A percentile compares a stretch with the other conserved stretches of the same genome.
phyloP scores from a whole-genome alignment of 2,888 invertebrate genomes.

The Chouioia cunea region DNA sequence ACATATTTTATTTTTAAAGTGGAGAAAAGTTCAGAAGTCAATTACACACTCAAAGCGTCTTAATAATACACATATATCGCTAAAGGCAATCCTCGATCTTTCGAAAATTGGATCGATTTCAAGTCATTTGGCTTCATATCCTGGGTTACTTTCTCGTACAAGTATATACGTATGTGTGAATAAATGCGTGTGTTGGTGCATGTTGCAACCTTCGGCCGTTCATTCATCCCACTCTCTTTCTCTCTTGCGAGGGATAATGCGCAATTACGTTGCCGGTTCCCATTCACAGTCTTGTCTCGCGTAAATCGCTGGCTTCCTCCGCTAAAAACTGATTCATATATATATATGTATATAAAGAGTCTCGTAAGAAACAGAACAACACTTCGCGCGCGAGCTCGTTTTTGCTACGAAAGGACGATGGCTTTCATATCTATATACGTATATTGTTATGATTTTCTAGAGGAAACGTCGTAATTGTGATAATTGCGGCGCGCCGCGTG shows the following conservation, averaged over 20 bases:
- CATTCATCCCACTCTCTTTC: slow-evolving; percentile 54
- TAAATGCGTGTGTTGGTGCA: no score
- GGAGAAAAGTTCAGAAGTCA: no score
- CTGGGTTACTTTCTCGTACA: neutral
- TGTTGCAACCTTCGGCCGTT: slow-evolving; percentile 49
- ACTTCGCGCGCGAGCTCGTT: slow-evolving; percentile 5
- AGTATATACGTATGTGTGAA: no score
- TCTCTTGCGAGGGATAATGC: slow-evolving; percentile 52
- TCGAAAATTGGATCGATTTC: no score
- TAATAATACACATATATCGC: no score
- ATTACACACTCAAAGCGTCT: no score
- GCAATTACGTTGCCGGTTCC: slow-evolving; percentile 51
- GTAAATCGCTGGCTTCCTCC: slow-evolving; percentile 44
- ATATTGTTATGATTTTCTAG: slow-evolving; percentile 33
- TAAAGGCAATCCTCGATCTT: no score
- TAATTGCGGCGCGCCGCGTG: slow-evolving; percentile 8
- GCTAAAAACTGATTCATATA: slow-evolving; percentile 44
- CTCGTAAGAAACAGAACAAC: neutral
- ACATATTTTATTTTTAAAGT: no score
- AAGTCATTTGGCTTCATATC: no score
- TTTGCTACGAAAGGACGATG: neutral
- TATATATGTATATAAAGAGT: slow-evolving; percentile 1
- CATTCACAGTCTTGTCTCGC: slow-evolving; percentile 40
- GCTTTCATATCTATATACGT: no score
- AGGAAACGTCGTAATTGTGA: slow-evolving; percentile 33